Conservation (phyloP, 2,797 vertebrate species). For the Peromyscus eremicus region DNA sequence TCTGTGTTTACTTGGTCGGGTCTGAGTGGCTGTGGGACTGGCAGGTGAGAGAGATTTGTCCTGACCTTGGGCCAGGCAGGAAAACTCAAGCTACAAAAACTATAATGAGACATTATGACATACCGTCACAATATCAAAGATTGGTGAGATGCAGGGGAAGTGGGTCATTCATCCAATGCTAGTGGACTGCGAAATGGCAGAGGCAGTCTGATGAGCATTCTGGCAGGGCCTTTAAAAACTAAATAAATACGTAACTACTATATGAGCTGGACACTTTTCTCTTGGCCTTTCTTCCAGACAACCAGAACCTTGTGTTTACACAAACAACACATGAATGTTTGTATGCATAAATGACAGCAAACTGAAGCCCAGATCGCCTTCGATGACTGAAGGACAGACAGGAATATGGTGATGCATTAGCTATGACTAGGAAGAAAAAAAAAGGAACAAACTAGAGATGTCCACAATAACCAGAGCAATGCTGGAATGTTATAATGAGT, state of each 20-base stretch:
- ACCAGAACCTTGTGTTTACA: neutral
- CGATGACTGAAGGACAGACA: neutral
- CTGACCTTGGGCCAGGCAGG: no score
- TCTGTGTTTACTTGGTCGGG: no score
- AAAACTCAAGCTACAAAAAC: no score
- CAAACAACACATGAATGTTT: neutral
- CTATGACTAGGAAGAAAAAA: neutral
- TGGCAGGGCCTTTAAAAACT: neutral
- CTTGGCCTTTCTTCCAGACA: neutral
- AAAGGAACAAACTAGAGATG: neutral
- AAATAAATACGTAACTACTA: neutral
- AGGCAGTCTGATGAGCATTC: neutral
- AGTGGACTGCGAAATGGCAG: neutral
- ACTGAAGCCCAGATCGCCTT: neutral
- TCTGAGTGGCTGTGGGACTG: no score
- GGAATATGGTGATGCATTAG: neutral
- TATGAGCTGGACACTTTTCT: neutral
- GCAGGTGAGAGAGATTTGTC: no score
- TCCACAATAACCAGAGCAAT: neutral
- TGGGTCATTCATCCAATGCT: neutral
- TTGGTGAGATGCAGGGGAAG: neutral
- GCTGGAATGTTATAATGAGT: neutral
- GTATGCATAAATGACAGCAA: neutral
- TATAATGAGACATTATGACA: no score
- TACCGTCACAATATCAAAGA: neutral